Evolutionary conservation across 1,140 invertebrate species (phyloP), one percentile per base, ranked within the genome.

Genomic region (Drosophila virilis): DNA sequence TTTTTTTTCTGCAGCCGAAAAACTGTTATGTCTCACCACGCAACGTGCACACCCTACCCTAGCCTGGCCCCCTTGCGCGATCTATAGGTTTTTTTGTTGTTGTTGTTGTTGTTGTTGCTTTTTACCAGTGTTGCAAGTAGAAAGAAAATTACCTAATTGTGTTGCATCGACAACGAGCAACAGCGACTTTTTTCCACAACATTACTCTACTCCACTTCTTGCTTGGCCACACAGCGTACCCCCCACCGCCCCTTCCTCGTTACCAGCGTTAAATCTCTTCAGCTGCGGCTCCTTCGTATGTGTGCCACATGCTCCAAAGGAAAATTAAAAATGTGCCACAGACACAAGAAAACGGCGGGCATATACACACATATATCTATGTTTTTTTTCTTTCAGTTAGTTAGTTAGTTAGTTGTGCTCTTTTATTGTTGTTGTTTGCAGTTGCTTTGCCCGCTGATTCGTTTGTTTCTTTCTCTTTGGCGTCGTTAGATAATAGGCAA

Each of bases 101-200:
- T 17, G 17, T 17, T 17, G 17, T 17, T 17, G 17, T 22, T 22
- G 22, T 22, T 22, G 22, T 22, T 37, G 10, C 8, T 9, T 46
- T 15, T 7, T 32, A 37, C n/a, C 7, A 37, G 28, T 43, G 48
- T 48, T 32, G 68, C 51, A 42, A 88, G 83, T 82, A 86, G 83
- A 79, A 79, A 74, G 70, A 70, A 85, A 91, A 91, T 91, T 91
- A 91, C 89, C 89, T 91, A 91, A 91, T 91, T 91, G 88, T 91
- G 78, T 86, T 85, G 82, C 82, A 85, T 78, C 66, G 78, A 76
- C 79, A 72, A 69, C 58, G 57, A 54, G 67, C 61, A 71, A 65
- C 58, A 61, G 15, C 77, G 62, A 74, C 70, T 28, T 80, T 79
- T 45, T 80, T 51, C 74, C 74, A 80, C 81, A 83, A 88, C 83